phyloP scores from a whole-genome alignment of 2,113 vertebrate genomes.

The Hypanus sabinus region DNA sequence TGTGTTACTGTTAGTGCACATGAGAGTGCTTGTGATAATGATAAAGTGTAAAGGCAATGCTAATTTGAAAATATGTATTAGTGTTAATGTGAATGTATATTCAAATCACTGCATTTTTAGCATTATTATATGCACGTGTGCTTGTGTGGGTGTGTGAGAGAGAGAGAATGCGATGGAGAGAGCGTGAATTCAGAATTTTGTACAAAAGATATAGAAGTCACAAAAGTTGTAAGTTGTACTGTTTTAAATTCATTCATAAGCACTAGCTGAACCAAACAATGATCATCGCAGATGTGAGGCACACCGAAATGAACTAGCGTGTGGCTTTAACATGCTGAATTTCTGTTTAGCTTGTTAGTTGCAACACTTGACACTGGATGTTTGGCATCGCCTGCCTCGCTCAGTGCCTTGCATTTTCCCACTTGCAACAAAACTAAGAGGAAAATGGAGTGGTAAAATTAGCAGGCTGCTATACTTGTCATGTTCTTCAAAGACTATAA shows the following conservation, averaged over 20 bases:
- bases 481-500: neutral
- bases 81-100: too few species aligned
- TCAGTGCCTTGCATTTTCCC: neutral
- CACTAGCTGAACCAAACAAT: neutral
- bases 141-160: neutral
- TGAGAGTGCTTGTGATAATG: neutral
- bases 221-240: neutral
- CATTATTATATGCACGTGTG: neutral
- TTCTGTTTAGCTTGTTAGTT: neutral
- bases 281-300: neutral
- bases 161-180: too few species aligned
- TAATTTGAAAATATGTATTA: too few species aligned
- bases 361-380: neutral
- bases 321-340: neutral
- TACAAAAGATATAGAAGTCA: neutral
- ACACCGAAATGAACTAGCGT: neutral
- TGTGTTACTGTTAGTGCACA: too few species aligned
- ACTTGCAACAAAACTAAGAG: neutral
- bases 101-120: neutral
- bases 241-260: constrained; percentile 30
- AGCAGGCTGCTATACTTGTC: neutral
- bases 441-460: neutral
- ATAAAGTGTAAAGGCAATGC: neutral
- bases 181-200: neutral
- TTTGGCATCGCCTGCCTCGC: neutral